Evolutionary conservation across 2,797 vertebrate species (phyloP).

Genomic region (Gallirallus australis): DNA sequence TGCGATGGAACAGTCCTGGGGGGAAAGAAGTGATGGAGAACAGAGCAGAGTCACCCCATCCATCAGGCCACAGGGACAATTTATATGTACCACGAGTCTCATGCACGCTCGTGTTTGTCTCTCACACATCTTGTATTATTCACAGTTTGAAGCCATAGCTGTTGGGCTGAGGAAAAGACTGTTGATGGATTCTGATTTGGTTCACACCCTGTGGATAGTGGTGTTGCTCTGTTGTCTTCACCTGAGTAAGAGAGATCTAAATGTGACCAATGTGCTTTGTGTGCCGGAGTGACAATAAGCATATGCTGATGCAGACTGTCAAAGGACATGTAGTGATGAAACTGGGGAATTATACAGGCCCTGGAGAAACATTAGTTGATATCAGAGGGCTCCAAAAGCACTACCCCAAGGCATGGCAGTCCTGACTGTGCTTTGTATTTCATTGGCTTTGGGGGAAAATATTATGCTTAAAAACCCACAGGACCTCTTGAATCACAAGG

Average conservation of each 20-base stretch:
- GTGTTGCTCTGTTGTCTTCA: not conserved
- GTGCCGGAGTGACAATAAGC: not conserved
- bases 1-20: fast-evolving
- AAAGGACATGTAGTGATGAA: not conserved
- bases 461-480: not conserved
- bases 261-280: not conserved
- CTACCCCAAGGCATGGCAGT: not conserved
- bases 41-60: not conserved
- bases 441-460: not conserved
- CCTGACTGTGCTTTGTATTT: not conserved
- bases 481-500: not conserved
- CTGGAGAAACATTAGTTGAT: not conserved
- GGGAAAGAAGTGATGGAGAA: not conserved
- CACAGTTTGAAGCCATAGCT: not conserved
- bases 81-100: fast-evolving
- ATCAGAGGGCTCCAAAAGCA: not conserved
- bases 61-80: not conserved
- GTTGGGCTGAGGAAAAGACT: not conserved
- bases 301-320: not conserved
- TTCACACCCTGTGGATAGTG: not conserved
- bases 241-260: not conserved
- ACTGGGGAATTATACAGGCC: not conserved
- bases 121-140: not conserved
- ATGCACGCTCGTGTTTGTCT: not conserved
- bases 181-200: not conserved